Percentiles rank a stretch among this genome's conserved stretches.
These are phyloP conservation scores for Muscicapa striata DNA, from an alignment of 2,797 vertebrate species.

Conservation along the genomic window DNA sequence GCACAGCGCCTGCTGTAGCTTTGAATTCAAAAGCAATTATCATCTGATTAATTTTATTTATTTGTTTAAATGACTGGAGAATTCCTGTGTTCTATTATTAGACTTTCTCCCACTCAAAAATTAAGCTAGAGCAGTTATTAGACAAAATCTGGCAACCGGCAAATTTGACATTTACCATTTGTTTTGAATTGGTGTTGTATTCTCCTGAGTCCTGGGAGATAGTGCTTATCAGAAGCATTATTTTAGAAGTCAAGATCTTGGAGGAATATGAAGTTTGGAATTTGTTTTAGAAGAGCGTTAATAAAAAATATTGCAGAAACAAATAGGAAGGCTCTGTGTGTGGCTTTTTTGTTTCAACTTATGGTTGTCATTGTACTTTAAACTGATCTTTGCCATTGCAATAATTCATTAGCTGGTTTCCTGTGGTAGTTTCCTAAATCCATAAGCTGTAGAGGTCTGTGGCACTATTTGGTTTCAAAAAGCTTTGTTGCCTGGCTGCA, in stretches of 20 bases:
- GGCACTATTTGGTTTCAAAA: slow-evolving; percentile 33
- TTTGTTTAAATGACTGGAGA: slow-evolving; percentile 48
- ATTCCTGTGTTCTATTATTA: slow-evolving; percentile 34
- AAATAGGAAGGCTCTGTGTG: slow-evolving; percentile 2
- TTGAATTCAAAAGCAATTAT: slow-evolving; percentile 31
- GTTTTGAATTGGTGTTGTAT: slow-evolving; percentile 27
- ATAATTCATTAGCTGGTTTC: slow-evolving; percentile 29
- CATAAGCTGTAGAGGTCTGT: neutral
- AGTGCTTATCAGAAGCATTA: neutral
- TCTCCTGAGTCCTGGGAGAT: slow-evolving; percentile 10
- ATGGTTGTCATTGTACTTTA: neutral
- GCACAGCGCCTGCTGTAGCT: slow-evolving; percentile 43
- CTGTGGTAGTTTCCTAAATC: slow-evolving; percentile 45
- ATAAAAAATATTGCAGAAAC: neutral
- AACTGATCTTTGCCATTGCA: neutral
- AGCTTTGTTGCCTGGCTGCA: slow-evolving; percentile 45
- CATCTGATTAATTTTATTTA: slow-evolving; percentile 58
- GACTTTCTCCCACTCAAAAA: slow-evolving; percentile 49
- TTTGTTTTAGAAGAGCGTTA: slow-evolving; percentile 14
- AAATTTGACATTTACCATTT: slow-evolving; percentile 58
- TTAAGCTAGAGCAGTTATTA: slow-evolving; percentile 26
- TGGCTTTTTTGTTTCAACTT: slow-evolving; percentile 21
- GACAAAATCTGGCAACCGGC: slow-evolving; percentile 48
- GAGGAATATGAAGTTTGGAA: slow-evolving; percentile 38
- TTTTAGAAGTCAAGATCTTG: slow-evolving; percentile 47